Base-by-base conservation (phyloP, 2,888 invertebrate species). In the Agrilus mali region DNA sequence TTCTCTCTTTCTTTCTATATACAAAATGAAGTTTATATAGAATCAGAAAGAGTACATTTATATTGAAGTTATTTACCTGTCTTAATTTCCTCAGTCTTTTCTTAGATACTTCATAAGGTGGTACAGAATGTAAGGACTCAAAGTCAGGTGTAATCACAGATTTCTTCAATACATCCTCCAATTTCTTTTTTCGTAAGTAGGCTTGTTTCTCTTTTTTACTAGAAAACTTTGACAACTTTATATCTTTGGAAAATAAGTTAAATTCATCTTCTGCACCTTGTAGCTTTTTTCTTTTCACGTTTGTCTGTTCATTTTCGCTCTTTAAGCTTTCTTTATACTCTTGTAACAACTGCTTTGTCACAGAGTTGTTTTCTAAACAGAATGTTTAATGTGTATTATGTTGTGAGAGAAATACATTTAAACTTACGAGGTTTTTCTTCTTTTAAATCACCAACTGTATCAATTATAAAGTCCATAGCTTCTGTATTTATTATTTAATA, bases 1-100 rank as follows among this genome's bases (percentile, higher is more conserved):
- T 82, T 85, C 13, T 77, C 78, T 47, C 82, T 68, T 61, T 88
- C 83, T 58, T 73, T 72, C 77, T 85, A 68, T 33, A 20, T 7
- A 20, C 5, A 20, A 20, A 20, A 20, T 20, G 7, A 20, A 70
- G 66, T 41, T 36, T 36, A 42, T 13, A n/a, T 37, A 15, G 27
- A 36, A 15, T 39, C 12, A 27, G 40, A 8, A 44, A 33, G n/a
- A n/a, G n/a, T 16, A n/a, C 15, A 38, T 40, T 33, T 33, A 45
- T n/a, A 42, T 40, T 20, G 16, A 27, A 17, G 13, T 32, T 36
- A 33, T 13, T 54, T 61, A 77, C 79, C 71, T 69, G 74, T 56
- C 76, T 72, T 47, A 73, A 58, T 43, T 70, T 68, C 48, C 73
- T 75, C 38, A 78, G 61, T 57, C 70, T 72, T 48, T 68, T 77